Evolutionary conservation across 2,797 vertebrate genomes (phyloP).

Genomic region (Sternarchorhynchus goeldii): DNA sequence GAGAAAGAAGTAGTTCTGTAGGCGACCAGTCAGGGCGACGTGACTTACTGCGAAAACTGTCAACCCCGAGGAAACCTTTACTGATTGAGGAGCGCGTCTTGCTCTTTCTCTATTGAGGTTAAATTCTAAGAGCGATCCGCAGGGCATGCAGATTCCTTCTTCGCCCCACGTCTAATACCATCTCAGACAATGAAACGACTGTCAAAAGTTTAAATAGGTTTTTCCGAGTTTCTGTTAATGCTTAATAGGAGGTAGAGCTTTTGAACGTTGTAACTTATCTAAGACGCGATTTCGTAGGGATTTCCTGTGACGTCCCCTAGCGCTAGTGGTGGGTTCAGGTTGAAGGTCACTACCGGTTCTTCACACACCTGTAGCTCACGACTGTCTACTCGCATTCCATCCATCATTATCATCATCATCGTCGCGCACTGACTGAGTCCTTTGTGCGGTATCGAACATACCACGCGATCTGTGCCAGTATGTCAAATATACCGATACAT

Average conservation of each 20-base stretch:
- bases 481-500: too few relatives aligned
- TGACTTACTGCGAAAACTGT: not conserved
- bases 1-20: constrained; percentile 53
- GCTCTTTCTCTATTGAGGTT: not conserved
- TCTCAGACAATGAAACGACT: not conserved
- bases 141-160: not conserved
- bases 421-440: not conserved
- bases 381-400: not conserved
- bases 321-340: not conserved
- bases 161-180: not conserved
- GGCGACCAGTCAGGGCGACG: not conserved
- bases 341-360: constrained; percentile 21
- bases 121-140: not conserved
- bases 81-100: constrained; percentile 5
- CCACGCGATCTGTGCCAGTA: too few relatives aligned
- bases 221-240: not conserved
- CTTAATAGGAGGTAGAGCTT: not conserved
- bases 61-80: not conserved
- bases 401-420: not conserved
- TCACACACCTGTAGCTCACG: constrained; percentile 34
- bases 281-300: not conserved
- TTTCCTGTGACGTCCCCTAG: not conserved
- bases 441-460: not conserved
- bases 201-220: not conserved
- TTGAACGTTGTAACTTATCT: not conserved